Conservation (phyloP, 2,888 invertebrate genomes). For the Steinernema scapterisci region DNA sequence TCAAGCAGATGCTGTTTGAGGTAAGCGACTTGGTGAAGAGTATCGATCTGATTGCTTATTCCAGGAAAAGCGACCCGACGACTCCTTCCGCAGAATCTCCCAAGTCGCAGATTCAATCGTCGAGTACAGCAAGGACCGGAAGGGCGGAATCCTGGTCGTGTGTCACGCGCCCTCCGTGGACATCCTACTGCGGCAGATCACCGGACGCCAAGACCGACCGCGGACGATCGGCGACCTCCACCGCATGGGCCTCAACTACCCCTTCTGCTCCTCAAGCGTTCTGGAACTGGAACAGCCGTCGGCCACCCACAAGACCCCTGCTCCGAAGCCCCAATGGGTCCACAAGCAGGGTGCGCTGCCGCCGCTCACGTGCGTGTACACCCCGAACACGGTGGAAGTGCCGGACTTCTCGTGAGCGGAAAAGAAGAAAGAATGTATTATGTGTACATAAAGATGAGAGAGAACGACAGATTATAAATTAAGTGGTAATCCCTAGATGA, state of each 20-base stretch:
- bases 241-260: slow-evolving; percentile 33
- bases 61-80: slow-evolving; percentile 26
- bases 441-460: background rate
- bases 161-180: slow-evolving; percentile 35
- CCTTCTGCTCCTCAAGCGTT: slow-evolving; percentile 5
- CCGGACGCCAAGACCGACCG: slow-evolving; percentile 32
- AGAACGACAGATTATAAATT: no score
- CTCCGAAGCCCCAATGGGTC: slow-evolving; percentile 27
- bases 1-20: slow-evolving; percentile 26
- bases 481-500: no score
- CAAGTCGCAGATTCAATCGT: slow-evolving; percentile 24
- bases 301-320: background rate
- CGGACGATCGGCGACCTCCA: slow-evolving; percentile 23
- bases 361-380: slow-evolving; percentile 27
- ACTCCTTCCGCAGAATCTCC: slow-evolving; percentile 28
- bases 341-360: slow-evolving; percentile 32
- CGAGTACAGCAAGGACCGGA: background rate
- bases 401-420: background rate
- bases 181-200: slow-evolving; percentile 22
- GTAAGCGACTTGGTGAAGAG: background rate
- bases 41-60: background rate
- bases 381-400: background rate
- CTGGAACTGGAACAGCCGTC: slow-evolving; percentile 29
- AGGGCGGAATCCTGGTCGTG: slow-evolving; percentile 31
- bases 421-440: background rate